Evolutionary conservation across 2,888 invertebrate genomes (phyloP).

Genomic region (Hartigia nigra): DNA sequence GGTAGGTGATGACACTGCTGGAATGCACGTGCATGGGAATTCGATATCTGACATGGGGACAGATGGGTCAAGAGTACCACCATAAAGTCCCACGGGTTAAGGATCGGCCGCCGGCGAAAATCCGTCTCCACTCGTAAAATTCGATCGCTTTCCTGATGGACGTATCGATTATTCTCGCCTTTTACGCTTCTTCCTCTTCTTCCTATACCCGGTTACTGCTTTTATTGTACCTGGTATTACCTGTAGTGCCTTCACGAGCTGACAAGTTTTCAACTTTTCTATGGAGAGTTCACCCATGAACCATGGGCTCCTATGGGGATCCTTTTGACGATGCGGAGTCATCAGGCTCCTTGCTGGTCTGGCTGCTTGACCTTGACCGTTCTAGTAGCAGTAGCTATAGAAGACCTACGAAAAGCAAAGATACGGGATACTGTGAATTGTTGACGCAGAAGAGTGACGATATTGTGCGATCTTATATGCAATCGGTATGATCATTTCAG

Average conservation of each 20-base stretch:
- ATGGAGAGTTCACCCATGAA: neutral
- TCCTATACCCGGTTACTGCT: neutral
- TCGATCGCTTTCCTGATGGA: constrained; percentile 21
- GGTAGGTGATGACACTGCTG: constrained; percentile 63
- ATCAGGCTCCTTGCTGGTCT: neutral
- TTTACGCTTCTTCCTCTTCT: neutral
- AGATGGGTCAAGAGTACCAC: constrained; percentile 56
- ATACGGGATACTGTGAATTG: neutral
- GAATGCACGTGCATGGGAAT: constrained; percentile 65
- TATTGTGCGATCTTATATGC: neutral
- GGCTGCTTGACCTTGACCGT: neutral
- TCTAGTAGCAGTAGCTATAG: neutral
- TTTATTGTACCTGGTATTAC: neutral
- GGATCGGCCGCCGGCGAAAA: constrained; percentile 35
- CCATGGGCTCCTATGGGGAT: neutral
- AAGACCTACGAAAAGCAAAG: neutral
- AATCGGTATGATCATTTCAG: neutral
- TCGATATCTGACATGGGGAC: constrained; percentile 47
- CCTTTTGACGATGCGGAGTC: neutral
- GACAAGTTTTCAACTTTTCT: neutral
- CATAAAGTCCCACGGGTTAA: constrained; percentile 56
- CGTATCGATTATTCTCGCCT: neutral
- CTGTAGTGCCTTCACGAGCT: neutral
- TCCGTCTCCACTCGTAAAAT: constrained; percentile 55
- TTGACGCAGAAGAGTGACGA: neutral